Evolutionary conservation across 2,888 invertebrate genomes (phyloP).

Genomic region (Daptonema setosum): DNA sequence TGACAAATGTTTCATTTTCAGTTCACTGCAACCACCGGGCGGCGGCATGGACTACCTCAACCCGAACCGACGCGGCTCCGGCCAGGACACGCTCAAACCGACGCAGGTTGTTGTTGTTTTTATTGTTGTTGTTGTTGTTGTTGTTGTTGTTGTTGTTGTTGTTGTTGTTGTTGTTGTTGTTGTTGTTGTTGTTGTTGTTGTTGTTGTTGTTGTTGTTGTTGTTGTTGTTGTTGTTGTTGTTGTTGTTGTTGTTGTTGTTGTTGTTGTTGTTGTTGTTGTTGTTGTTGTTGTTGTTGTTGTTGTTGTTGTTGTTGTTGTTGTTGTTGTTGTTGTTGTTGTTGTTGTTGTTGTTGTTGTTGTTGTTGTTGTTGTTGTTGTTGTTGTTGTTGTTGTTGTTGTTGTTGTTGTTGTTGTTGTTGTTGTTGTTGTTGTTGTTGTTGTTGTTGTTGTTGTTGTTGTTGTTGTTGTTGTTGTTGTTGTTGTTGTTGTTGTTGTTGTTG

Average conservation of each 20-base stretch:
- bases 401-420: background rate
- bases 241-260: background rate
- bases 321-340: background rate
- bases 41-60: too few relatives aligned
- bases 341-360: background rate
- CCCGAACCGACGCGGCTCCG: too few relatives aligned
- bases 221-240: background rate
- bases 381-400: background rate
- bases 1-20: too few relatives aligned
- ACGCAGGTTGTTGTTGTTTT: too few relatives aligned
- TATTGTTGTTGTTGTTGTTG: background rate
- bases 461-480: background rate
- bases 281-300: background rate
- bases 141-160: background rate
- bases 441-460: background rate
- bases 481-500: background rate
- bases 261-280: background rate
- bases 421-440: background rate
- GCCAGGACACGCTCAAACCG: background rate
- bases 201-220: background rate
- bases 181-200: background rate
- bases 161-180: background rate
- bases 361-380: background rate
- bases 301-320: background rate
- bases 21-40: too few relatives aligned